phyloP scores from a whole-genome alignment of 2,888 invertebrate species.

The Glomeris marginata region DNA sequence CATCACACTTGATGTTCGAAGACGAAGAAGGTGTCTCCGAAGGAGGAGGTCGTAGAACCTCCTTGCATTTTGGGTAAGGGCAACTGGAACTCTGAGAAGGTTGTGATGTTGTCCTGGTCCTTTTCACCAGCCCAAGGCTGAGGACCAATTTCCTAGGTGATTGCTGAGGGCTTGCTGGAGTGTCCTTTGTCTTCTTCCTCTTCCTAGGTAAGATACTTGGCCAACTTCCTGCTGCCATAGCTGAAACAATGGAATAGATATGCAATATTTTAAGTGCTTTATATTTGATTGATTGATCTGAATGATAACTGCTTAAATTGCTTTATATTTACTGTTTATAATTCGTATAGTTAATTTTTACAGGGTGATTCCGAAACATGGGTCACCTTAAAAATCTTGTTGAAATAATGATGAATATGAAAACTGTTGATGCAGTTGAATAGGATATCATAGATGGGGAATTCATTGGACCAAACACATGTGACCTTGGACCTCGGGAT shows the following conservation, averaged over 20 bases:
- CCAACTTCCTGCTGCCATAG: constrained; percentile 7
- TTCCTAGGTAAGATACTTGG: constrained; percentile 3
- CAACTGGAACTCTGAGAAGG: background rate
- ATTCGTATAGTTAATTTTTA: no score
- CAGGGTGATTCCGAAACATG: no score
- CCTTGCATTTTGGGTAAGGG: constrained; percentile 6
- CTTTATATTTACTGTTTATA: no score
- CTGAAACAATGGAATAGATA: background rate
- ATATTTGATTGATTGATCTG: no score
- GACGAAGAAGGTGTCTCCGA: constrained; percentile 1
- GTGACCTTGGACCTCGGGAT: no score
- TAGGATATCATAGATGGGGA: no score
- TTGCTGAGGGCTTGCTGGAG: background rate
- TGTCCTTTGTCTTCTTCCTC: background rate
- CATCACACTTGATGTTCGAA: constrained; percentile 12
- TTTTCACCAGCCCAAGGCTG: background rate
- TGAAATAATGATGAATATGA: no score
- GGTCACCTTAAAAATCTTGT: no score
- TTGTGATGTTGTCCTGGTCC: constrained; percentile 3
- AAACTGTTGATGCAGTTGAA: no score
- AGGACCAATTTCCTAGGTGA: background rate
- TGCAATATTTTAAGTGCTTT: no score
- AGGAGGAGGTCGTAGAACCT: background rate
- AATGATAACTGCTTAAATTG: no score
- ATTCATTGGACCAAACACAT: no score